These are phyloP conservation scores for Drosophila neotestacea DNA, from an alignment of 2,888 invertebrate species.

Conservation along the genomic window DNA sequence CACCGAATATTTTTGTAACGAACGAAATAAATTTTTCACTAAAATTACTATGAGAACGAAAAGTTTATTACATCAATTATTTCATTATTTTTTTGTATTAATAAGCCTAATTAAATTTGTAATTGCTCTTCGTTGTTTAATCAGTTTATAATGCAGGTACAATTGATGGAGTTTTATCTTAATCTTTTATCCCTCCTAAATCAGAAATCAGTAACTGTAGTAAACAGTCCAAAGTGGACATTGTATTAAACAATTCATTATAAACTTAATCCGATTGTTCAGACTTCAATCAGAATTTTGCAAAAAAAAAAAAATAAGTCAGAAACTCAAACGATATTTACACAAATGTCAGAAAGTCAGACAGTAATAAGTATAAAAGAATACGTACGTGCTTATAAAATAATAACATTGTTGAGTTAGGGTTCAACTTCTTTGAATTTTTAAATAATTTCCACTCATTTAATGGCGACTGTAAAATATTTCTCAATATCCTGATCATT, in stretches of 20 bases:
- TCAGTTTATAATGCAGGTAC: conserved; percentile 20
- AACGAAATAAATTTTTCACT: conserved; percentile 44
- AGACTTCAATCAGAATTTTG: neutral
- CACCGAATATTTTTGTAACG: conserved; percentile 61
- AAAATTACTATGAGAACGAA: conserved; percentile 10
- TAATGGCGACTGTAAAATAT: conserved; percentile 66
- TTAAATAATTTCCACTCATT: conserved; percentile 16
- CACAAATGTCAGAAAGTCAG: neutral
- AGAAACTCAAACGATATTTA: conserved; percentile 14
- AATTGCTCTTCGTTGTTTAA: conserved; percentile 6
- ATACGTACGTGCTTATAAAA: conserved; percentile 7
- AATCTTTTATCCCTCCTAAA: neutral
- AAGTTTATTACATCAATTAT: neutral
- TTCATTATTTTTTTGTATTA: conserved; percentile 1
- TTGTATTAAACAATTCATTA: neutral
- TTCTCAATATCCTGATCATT: conserved; percentile 81
- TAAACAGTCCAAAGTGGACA: neutral
- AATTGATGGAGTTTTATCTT: neutral
- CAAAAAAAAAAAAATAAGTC: conserved; percentile 1
- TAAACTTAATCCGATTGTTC: conserved; percentile 18
- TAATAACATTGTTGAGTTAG: conserved; percentile 26
- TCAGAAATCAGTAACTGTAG: neutral
- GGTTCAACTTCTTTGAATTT: neutral
- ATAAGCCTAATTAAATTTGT: neutral
- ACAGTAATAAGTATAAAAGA: neutral